Conservation (phyloP, 1,140 invertebrate genomes). For the Trissolcus basalis region DNA sequence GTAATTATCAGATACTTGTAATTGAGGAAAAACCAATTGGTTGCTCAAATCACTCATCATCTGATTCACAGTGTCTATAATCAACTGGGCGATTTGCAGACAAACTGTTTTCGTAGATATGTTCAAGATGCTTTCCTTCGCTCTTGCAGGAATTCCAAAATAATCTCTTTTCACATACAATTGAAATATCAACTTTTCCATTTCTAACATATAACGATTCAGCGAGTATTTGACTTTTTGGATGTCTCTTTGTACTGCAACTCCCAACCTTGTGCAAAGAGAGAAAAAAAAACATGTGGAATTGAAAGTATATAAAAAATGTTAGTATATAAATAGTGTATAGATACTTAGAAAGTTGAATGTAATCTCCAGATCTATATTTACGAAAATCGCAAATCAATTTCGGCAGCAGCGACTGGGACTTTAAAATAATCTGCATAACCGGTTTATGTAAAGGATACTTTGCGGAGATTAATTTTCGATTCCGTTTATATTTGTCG, state of each 20-base stretch:
- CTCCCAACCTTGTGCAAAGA: conserved; percentile 8
- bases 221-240: conserved; percentile 16
- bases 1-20: too few species aligned
- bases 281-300: neutral
- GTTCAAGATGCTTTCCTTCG: conserved; percentile 59
- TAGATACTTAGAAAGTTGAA: conserved; percentile 61
- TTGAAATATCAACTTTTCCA: conserved; percentile 67
- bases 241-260: conserved; percentile 33
- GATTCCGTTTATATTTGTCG: conserved; percentile 77
- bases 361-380: conserved; percentile 69
- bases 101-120: conserved; percentile 73
- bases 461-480: conserved; percentile 74
- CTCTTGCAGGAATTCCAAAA: conserved; percentile 61
- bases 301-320: conserved; percentile 16
- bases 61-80: conserved; percentile 76
- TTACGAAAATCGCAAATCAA: conserved; percentile 77
- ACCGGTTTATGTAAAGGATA: conserved; percentile 80
- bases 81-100: conserved; percentile 75
- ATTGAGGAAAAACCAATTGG: conserved; percentile 72
- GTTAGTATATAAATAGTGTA: conserved; percentile 8
- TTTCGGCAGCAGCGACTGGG: conserved; percentile 76
- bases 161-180: conserved; percentile 58
- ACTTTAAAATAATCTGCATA: conserved; percentile 78
- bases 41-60: conserved; percentile 73
- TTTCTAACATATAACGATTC: conserved; percentile 42